phyloP scores from a whole-genome alignment of 2,888 invertebrate genomes.

The Synergus umbraculus region DNA sequence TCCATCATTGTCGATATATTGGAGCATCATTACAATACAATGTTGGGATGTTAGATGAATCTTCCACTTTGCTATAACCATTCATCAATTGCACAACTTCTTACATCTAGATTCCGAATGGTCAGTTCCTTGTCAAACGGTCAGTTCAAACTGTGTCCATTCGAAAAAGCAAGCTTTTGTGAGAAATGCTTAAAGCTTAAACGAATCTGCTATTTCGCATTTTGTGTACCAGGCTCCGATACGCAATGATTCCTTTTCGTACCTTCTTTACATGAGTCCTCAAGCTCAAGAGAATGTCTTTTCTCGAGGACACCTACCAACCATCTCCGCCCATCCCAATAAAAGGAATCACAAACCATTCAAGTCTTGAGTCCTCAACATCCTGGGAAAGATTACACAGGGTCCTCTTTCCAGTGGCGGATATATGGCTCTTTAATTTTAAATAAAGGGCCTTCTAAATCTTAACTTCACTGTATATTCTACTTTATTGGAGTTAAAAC shows the following conservation, averaged over 20 bases:
- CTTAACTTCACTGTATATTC: background rate
- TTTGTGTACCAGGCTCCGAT: background rate
- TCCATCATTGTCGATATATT: slow-evolving; percentile 37
- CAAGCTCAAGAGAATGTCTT: slow-evolving; percentile 12
- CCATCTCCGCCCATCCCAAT: slow-evolving; percentile 9
- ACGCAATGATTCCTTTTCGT: slow-evolving; percentile 24
- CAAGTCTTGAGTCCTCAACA: slow-evolving; percentile 2
- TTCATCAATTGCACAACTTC: slow-evolving; percentile 26
- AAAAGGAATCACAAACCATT: slow-evolving; percentile 19
- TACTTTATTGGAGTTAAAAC: background rate
- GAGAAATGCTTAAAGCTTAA: background rate
- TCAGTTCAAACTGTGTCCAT: slow-evolving; percentile 33
- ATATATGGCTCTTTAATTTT: background rate
- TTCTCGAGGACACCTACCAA: slow-evolving; percentile 25
- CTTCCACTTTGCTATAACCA: slow-evolving; percentile 5
- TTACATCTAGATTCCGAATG: background rate
- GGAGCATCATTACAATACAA: slow-evolving; percentile 36
- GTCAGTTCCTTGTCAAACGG: slow-evolving; percentile 8
- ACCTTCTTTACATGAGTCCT: slow-evolving; percentile 20
- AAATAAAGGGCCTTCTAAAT: slow-evolving; percentile 1
- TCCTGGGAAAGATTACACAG: slow-evolving; percentile 29
- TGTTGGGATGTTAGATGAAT: background rate
- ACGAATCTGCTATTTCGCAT: slow-evolving; percentile 8
- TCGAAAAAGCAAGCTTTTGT: slow-evolving; percentile 5
- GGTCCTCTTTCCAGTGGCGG: background rate